These are phyloP conservation scores for Serilophus lunatus DNA, from an alignment of 2,113 vertebrate genomes.

Conservation along the genomic window DNA sequence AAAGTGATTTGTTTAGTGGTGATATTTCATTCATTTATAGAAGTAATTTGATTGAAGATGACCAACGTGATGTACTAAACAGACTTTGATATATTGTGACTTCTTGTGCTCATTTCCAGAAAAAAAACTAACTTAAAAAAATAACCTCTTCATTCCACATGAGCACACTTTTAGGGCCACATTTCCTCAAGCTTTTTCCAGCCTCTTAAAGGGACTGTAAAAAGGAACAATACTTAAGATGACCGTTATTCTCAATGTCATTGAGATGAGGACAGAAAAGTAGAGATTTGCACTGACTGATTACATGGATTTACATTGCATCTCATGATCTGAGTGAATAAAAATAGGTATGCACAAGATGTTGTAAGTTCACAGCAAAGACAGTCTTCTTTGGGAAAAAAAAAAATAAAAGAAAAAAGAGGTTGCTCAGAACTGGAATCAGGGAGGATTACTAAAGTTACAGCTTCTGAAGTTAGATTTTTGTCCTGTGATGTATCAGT, in stretches of 20 bases:
- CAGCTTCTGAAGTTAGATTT: not conserved
- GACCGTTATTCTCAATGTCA: not conserved
- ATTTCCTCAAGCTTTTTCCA: not conserved
- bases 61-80: not conserved
- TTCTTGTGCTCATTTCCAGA: not conserved
- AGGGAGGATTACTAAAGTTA: not conserved
- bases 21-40: not conserved
- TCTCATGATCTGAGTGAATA: not conserved
- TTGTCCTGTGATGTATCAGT: not conserved
- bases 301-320: not conserved
- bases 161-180: not conserved
- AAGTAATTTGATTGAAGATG: not conserved
- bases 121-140: not conserved
- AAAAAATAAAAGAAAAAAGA: not conserved
- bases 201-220: not conserved
- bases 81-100: not conserved
- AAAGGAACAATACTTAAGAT: not conserved
- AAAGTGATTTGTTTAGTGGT: not conserved
- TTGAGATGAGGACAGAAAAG: not conserved
- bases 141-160: not conserved
- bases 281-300: not conserved
- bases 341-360: not conserved
- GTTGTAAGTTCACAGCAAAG: not conserved
- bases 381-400: rapidly evolving
- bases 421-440: not conserved